A percentile compares a stretch with the other conserved stretches of the same genome.
These are phyloP conservation scores for Bradypodion ventrale DNA, from an alignment of 2,797 vertebrate genomes.

Conservation along the genomic window DNA sequence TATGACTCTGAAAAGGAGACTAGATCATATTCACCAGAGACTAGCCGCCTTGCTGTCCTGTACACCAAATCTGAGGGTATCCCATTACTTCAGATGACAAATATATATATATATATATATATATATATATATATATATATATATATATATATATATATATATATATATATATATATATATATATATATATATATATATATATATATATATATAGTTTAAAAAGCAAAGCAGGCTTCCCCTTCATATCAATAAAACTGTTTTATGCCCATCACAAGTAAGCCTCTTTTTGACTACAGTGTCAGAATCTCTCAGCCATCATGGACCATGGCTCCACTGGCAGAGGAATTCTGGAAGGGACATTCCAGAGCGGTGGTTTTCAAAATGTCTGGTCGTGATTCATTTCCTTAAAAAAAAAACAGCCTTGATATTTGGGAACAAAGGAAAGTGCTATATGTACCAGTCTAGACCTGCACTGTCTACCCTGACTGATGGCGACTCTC, in stretches of 20 bases:
- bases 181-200: too few relatives aligned
- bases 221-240: not conserved
- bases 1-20: not conserved
- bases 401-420: not conserved
- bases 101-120: not conserved
- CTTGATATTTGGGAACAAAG: not conserved
- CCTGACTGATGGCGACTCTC: not conserved
- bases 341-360: too few relatives aligned
- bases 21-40: not conserved
- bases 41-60: not conserved
- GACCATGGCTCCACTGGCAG: too few relatives aligned
- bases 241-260: not conserved
- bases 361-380: too few relatives aligned
- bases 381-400: not conserved
- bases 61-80: not conserved
- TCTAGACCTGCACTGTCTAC: not conserved
- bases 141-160: too few relatives aligned
- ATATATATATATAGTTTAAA: not conserved
- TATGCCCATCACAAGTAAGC: not conserved
- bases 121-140: conserved; percentile 4
- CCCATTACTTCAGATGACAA: not conserved
- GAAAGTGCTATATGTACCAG: not conserved
- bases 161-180: too few relatives aligned
- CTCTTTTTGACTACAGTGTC: not conserved
- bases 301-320: too few relatives aligned